Conservation (phyloP, 1,140 invertebrate species). For the Leptinotarsa undecemlineata region DNA sequence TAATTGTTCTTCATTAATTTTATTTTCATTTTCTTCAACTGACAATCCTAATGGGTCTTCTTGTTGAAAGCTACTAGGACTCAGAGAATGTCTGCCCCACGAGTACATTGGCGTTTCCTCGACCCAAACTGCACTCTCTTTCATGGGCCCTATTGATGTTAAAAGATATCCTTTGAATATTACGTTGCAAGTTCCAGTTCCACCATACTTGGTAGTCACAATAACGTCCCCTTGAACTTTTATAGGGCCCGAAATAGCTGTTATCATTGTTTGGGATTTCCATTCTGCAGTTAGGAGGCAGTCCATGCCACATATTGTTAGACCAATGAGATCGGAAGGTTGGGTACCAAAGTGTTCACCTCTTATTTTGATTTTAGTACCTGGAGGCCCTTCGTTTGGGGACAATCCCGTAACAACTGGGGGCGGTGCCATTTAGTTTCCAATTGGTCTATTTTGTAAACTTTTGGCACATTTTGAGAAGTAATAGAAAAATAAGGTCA, state of each 20-base stretch:
- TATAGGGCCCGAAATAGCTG: slow-evolving; percentile 90
- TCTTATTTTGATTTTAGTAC: slow-evolving; percentile 92
- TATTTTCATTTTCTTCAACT: slow-evolving; percentile 90
- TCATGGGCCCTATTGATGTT: slow-evolving; percentile 88
- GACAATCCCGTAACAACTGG: slow-evolving; percentile 95
- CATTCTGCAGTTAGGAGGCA: slow-evolving; percentile 95
- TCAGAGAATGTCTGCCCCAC: slow-evolving; percentile 80
- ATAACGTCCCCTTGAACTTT: slow-evolving; percentile 96
- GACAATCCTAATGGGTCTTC: slow-evolving; percentile 94
- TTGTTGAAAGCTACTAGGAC: slow-evolving; percentile 81
- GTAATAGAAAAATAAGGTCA: too few species aligned
- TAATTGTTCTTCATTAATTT: slow-evolving; percentile 89
- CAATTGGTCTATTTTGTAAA: not conserved
- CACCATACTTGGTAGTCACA: slow-evolving; percentile 87
- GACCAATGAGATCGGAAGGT: slow-evolving; percentile 82
- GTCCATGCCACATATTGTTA: slow-evolving; percentile 94
- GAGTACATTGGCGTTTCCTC: slow-evolving; percentile 85
- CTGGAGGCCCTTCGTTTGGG: slow-evolving; percentile 96
- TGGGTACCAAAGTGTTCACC: slow-evolving; percentile 92
- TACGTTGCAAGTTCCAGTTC: slow-evolving; percentile 91
- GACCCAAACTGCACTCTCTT: slow-evolving; percentile 99
- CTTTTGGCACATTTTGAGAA: too few species aligned
- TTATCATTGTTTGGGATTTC: slow-evolving; percentile 96
- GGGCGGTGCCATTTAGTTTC: slow-evolving; percentile 67
- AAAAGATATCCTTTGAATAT: slow-evolving; percentile 75